Conservation (phyloP, 2,113 vertebrate genomes). For the Peromyscus maniculatus region DNA sequence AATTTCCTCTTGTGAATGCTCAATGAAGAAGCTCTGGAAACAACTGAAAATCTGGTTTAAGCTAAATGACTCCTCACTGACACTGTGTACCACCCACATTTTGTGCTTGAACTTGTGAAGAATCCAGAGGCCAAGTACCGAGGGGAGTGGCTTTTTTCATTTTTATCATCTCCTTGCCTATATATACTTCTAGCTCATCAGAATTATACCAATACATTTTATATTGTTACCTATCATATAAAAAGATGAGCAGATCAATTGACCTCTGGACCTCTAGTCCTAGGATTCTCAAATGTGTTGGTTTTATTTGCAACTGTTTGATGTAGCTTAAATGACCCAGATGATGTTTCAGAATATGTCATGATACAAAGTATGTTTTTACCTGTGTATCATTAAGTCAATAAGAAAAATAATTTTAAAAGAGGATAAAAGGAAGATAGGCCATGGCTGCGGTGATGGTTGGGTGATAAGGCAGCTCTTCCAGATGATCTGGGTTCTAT, state of each 20-base stretch:
- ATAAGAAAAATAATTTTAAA: neutral
- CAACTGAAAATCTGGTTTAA: neutral
- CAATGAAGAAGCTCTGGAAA: neutral
- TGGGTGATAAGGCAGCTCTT: neutral
- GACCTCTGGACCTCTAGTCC: neutral
- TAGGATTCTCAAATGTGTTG: neutral
- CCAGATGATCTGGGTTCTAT: neutral
- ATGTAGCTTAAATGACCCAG: neutral
- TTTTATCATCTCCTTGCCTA: neutral
- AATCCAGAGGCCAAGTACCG: neutral
- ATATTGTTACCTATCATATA: neutral
- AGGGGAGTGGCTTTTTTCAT: neutral
- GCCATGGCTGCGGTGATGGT: neutral
- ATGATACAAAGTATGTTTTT: neutral
- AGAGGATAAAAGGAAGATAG: neutral
- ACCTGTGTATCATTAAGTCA: neutral
- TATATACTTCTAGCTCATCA: neutral
- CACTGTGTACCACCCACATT: no score
- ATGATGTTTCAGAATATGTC: neutral
- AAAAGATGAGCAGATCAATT: neutral
- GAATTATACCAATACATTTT: neutral
- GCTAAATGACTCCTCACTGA: neutral
- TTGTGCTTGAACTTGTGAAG: neutral
- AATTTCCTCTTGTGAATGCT: neutral
- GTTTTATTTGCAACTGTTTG: neutral